Conservation (phyloP, 2,113 vertebrate genomes). For the Oryzias celebensis region DNA sequence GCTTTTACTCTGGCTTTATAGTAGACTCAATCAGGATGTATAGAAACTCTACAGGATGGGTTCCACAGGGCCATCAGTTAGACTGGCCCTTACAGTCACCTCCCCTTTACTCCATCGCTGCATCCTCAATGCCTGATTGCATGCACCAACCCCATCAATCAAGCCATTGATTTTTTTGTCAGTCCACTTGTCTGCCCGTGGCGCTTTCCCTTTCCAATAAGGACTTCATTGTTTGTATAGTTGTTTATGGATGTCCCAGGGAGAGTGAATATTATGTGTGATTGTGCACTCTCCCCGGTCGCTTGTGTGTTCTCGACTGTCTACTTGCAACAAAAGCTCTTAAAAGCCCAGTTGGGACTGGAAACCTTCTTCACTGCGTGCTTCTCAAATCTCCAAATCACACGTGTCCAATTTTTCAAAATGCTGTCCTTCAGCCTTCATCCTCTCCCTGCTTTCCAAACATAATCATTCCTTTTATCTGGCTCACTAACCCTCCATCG, state of each 20-base stretch:
- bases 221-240: slow-evolving; percentile 71
- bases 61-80: slow-evolving; percentile 61
- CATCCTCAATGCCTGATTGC: slow-evolving; percentile 65
- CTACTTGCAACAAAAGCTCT: slow-evolving; percentile 6
- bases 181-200: slow-evolving; percentile 64
- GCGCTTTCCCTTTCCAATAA: slow-evolving; percentile 64
- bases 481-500: slow-evolving; percentile 63
- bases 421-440: slow-evolving; percentile 25
- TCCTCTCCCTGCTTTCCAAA: slow-evolving; percentile 24
- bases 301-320: slow-evolving; percentile 10
- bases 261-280: slow-evolving; percentile 57
- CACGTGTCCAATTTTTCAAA: slow-evolving; percentile 18
- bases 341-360: background rate
- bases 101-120: slow-evolving; percentile 27
- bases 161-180: slow-evolving; percentile 74
- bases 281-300: slow-evolving; percentile 17
- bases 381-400: slow-evolving; percentile 26
- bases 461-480: slow-evolving; percentile 35
- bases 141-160: slow-evolving; percentile 71
- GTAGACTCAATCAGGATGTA: slow-evolving; percentile 25
- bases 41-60: slow-evolving; percentile 52
- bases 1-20: slow-evolving; percentile 18
- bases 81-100: slow-evolving; percentile 52
- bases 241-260: slow-evolving; percentile 65
- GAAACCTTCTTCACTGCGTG: slow-evolving; percentile 5